Evolutionary conservation across 2,888 invertebrate genomes (phyloP), one percentile per base, ranked within the genome.

Genomic region (Ormyrus pomaceus): DNA sequence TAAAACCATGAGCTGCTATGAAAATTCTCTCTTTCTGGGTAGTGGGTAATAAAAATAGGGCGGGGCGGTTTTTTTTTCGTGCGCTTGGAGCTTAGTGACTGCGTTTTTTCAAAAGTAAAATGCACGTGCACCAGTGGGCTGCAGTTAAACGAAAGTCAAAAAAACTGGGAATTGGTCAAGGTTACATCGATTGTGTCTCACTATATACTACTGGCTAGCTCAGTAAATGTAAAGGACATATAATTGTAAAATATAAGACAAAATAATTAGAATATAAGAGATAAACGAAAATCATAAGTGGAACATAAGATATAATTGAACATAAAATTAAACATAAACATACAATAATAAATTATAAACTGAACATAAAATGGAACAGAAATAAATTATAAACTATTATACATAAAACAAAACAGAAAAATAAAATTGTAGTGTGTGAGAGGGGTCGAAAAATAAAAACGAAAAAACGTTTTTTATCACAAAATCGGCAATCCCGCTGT

Each of bases 21-120:
- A 87, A 88, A 87, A 86, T 85, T 86, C 86, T 87, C 86, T 86
- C 85, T 86, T 86, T 55, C 4, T 51, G 51, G 74, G 55, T 74
- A 62, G n/a, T 70, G 13, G 58, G 48, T 9, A 62, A 61, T 65
- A 45, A 46, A 48, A 55, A n/a, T 13, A 34, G 62, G 45, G 2
- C 6, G 48, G 59, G 50, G 6, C 53, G 58, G 65, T 73, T 73
- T 34, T 34, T 34, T 13, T 76, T 58, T 73, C 71, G 78, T 78
- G 74, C 75, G 62, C 71, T 64, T 62, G 74, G 75, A 71, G 53
- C 72, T 72, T 59, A 81, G 66, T 79, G 53, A 76, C 72, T 72
- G 76, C 66, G 19, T 58, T 66, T 66, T 50, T 51, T 74, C 46
- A 76, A 76, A 81, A 74, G 34, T 45, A 73, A 81, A 78, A 75